These are phyloP conservation scores for Dynastes hyllus DNA, from an alignment of 2,888 invertebrate species.

Conservation along the genomic window DNA sequence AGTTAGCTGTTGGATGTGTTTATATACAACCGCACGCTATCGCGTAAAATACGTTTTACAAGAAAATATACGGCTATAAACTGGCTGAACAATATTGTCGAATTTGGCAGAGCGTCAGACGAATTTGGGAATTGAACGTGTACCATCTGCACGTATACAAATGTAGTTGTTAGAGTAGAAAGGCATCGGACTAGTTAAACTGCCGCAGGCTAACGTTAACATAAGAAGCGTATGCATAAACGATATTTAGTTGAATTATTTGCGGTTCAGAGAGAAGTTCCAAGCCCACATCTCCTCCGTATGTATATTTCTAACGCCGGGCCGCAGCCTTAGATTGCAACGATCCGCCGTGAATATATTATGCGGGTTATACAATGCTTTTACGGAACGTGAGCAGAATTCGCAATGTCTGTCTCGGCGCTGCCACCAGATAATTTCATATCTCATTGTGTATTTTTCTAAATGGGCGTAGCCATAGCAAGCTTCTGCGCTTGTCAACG, in stretches of 20 bases:
- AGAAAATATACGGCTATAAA: neutral
- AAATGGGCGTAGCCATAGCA: neutral
- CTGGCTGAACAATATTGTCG: constrained; percentile 10
- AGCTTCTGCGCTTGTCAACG: constrained; percentile 23
- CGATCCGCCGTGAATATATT: constrained; percentile 42
- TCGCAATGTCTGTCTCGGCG: constrained; percentile 13
- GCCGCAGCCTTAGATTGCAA: constrained; percentile 24
- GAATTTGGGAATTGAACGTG: constrained; percentile 9
- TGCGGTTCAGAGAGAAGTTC: constrained; percentile 16
- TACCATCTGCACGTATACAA: neutral
- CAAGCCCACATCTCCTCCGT: neutral
- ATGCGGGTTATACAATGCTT: constrained; percentile 37
- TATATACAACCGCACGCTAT: neutral
- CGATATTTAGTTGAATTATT: constrained; percentile 44
- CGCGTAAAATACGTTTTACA: neutral
- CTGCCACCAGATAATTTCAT: constrained; percentile 31
- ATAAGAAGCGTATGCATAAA: constrained; percentile 31
- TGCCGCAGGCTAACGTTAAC: constrained; percentile 28
- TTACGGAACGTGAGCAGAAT: constrained; percentile 25
- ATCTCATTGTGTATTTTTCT: constrained; percentile 33
- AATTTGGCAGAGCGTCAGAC: neutral
- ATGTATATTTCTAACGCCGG: constrained; percentile 29
- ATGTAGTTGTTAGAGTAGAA: neutral
- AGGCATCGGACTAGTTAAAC: neutral
- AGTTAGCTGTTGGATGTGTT: neutral